Evolutionary conservation across 35 echinoderm and acorn worm genomes (phyloP), one percentile per base, ranked within the genome.

Genomic region (Apostichopus japonicus): DNA sequence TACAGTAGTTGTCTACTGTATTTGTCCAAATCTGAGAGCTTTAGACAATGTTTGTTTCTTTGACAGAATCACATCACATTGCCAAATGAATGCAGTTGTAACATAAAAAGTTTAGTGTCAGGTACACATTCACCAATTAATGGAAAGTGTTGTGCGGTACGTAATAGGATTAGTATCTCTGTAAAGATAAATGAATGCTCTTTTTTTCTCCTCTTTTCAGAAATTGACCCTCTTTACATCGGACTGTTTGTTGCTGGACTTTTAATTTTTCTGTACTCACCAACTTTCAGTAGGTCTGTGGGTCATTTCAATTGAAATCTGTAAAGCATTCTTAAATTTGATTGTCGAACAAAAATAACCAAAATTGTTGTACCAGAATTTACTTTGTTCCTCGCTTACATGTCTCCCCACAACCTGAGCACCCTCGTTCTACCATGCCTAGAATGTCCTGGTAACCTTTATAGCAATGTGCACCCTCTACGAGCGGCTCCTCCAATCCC

Each of bases 161-260:
- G 5, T 54, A 53, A 52, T 8, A 13, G 21, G 6, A 6, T 21
- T 65, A 58, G 4, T 87, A 65, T 65, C 8, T 87, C 53, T 19
- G 22, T 23, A 44, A 44, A 44, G 33, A 62, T 63, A 67, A 24
- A 5, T 77, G 13, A 33, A 6, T 23, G 23, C 33, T 65, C 15
- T 93, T 95, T 78, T 61, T 90, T 71, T 80, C 93, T 91, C 78
- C 53, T 77, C 33, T 92, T 81, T 54, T 62, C 82, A 98, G 96
- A 1, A 79, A 65, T 92, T 79, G 88, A 98, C 92, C 1, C 72
- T 9, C 51, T 86, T 21, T 98, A 93, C 77, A 22, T 95, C 2
- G 77, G 87, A 55, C 53, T 96, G 14, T 92, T 94, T 63, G 15
- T 94, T 16, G 63, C 90, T 71, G 97, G 97, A n/a, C 10, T 98